Evolutionary conservation across 1,140 invertebrate species (phyloP).

Genomic region (Pogonomyrmex californicus): DNA sequence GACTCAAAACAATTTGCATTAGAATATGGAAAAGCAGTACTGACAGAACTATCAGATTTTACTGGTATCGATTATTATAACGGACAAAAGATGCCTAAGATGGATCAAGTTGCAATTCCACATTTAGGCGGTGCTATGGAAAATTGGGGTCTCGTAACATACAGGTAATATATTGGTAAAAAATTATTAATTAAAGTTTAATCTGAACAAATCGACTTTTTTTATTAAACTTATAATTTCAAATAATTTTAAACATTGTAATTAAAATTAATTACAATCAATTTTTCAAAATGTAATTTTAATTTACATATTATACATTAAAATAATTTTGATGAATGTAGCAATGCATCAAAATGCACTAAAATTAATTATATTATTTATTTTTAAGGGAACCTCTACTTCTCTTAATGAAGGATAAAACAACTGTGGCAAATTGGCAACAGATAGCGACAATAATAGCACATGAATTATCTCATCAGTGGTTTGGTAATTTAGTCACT

Average conservation of each 20-base stretch:
- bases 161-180: conserved; percentile 85
- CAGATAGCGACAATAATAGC: conserved; percentile 88
- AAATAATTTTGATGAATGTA: not conserved
- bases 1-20: conserved; percentile 85
- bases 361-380: conserved; percentile 26
- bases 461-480: conserved; percentile 90
- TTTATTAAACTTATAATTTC: not conserved
- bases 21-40: conserved; percentile 74
- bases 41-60: conserved; percentile 73
- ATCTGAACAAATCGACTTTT: conserved; percentile 70
- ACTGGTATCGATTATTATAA: conserved; percentile 62
- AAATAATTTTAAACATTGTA: not conserved
- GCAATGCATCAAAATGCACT: not conserved
- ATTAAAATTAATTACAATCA: not conserved
- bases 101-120: conserved; percentile 91
- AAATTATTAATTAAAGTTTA: conserved; percentile 73
- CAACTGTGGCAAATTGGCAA: conserved; percentile 86
- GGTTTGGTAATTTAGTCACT: conserved; percentile 90
- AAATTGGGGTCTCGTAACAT: conserved; percentile 92
- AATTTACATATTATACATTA: not conserved
- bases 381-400: conserved; percentile 88
- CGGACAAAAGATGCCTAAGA: conserved; percentile 79
- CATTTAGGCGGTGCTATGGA: conserved; percentile 96
- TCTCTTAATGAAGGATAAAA: conserved; percentile 86
- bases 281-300: not conserved